Conservation (phyloP, 2,797 vertebrate genomes). For the Melanotaenia pygmaea region DNA sequence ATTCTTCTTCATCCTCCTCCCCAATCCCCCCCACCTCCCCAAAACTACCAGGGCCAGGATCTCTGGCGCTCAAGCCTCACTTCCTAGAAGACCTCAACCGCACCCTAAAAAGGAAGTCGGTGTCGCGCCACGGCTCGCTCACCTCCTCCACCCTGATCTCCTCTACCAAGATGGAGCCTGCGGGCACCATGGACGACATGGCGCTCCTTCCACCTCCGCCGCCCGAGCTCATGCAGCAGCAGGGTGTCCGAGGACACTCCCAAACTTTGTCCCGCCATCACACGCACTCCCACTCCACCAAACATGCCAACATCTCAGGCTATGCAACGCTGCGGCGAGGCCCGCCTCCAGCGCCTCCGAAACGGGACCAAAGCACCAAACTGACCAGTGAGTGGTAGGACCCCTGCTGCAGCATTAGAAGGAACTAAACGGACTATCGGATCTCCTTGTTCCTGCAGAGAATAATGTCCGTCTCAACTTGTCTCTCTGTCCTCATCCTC, state of each 20-base stretch:
- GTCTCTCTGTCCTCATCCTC: slow-evolving; percentile 50
- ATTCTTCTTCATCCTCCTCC: slow-evolving; percentile 72
- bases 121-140: slow-evolving; percentile 93
- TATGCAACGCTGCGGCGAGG: slow-evolving; percentile 97
- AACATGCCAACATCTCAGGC: slow-evolving; percentile 92
- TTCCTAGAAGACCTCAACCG: slow-evolving; percentile 98
- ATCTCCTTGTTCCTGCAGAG: slow-evolving; percentile 37
- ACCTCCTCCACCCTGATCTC: slow-evolving; percentile 85
- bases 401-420: slow-evolving; percentile 38
- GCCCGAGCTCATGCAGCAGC: slow-evolving; percentile 91
- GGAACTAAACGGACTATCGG: slow-evolving; percentile 44
- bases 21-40: slow-evolving; percentile 90
- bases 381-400: slow-evolving; percentile 92
- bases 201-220: slow-evolving; percentile 93
- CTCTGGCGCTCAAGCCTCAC: slow-evolving; percentile 90
- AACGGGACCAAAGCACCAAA: slow-evolving; percentile 98
- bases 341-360: slow-evolving; percentile 93
- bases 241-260: slow-evolving; percentile 81
- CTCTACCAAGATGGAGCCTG: slow-evolving; percentile 85
- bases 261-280: slow-evolving; percentile 81
- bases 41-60: slow-evolving; percentile 78
- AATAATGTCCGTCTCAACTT: slow-evolving; percentile 53
- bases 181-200: slow-evolving; percentile 98
- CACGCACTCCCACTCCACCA: slow-evolving; percentile 79
- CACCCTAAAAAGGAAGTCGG: slow-evolving; percentile 97